Percentiles rank a stretch among this genome's conserved stretches.
phyloP scores from a whole-genome alignment of 2,888 invertebrate genomes.

The Philopedon plagiatum region DNA sequence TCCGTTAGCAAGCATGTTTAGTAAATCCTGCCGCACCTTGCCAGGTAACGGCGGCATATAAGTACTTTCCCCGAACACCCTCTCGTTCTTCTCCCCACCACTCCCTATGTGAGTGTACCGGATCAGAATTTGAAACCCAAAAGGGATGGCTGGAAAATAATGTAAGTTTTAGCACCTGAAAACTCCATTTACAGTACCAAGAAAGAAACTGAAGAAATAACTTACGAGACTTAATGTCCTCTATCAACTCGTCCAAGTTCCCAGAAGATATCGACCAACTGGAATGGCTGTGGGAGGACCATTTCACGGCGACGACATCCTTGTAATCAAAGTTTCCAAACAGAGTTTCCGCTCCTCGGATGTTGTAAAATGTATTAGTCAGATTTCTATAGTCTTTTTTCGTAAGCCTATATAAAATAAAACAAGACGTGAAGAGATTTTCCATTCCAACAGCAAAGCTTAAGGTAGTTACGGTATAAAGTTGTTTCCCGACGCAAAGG shows the following conservation, averaged over 20 bases:
- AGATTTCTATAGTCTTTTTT: slow-evolving; percentile 29
- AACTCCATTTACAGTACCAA: too few species aligned
- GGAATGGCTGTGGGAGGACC: slow-evolving; percentile 31
- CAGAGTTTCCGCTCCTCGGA: slow-evolving; percentile 14
- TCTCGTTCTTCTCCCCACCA: slow-evolving; percentile 24
- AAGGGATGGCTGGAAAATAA: slow-evolving; percentile 4
- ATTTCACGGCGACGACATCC: slow-evolving; percentile 34
- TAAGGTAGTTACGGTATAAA: slow-evolving; percentile 13
- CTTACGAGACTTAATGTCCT: slow-evolving; percentile 28
- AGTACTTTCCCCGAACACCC: slow-evolving; percentile 24
- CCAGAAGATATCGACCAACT: slow-evolving; percentile 44
- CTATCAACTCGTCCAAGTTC: slow-evolving; percentile 13
- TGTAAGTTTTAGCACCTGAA: not conserved
- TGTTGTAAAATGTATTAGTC: slow-evolving; percentile 38
- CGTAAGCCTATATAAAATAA: too few species aligned
- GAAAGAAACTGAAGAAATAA: too few species aligned
- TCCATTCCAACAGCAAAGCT: too few species aligned
- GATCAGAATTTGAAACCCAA: slow-evolving; percentile 23
- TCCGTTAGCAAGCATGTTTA: slow-evolving; percentile 25
- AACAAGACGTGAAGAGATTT: too few species aligned
- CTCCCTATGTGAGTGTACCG: slow-evolving; percentile 33
- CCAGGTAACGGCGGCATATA: slow-evolving; percentile 29
- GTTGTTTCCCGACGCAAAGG: slow-evolving; percentile 24
- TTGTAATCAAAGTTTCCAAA: slow-evolving; percentile 30
- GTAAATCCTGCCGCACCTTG: slow-evolving; percentile 9